Evolutionary conservation across 23 tunicate species (phyloP).

Genomic region (Oikopleura dioica): DNA sequence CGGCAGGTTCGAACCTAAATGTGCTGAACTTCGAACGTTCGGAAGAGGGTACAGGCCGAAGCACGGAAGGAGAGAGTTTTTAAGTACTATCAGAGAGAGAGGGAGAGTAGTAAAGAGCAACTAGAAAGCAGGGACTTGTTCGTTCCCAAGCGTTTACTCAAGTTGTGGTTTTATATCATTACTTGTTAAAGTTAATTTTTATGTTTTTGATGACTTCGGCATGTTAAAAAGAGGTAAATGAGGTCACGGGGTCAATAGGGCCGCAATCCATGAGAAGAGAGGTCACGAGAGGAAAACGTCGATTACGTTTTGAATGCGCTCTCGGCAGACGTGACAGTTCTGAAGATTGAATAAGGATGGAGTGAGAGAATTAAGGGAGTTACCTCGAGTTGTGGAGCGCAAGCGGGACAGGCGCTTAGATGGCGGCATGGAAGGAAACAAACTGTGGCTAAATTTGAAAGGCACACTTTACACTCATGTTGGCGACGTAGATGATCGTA

Average conservation of each 20-base stretch:
- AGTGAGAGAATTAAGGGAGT: neutral
- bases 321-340: slow-evolving; percentile 13
- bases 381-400: neutral
- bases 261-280: no score
- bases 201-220: slow-evolving; percentile 14
- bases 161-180: no score
- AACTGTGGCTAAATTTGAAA: neutral
- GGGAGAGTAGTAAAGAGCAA: no score
- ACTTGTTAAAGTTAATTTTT: no score
- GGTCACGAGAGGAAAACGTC: slow-evolving; percentile 11
- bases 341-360: neutral
- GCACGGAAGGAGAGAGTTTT: no score
- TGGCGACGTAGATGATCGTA: neutral
- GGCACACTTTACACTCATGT: neutral
- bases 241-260: no score
- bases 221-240: neutral
- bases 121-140: no score
- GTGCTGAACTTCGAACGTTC: no score
- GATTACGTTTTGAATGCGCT: neutral
- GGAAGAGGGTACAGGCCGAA: no score
- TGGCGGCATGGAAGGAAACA: neutral
- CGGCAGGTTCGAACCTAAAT: no score
- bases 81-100: no score
- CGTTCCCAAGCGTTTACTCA: no score
- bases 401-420: neutral